Conservation (phyloP, 2,113 vertebrate genomes). For the Proterorhinus semilunaris region DNA sequence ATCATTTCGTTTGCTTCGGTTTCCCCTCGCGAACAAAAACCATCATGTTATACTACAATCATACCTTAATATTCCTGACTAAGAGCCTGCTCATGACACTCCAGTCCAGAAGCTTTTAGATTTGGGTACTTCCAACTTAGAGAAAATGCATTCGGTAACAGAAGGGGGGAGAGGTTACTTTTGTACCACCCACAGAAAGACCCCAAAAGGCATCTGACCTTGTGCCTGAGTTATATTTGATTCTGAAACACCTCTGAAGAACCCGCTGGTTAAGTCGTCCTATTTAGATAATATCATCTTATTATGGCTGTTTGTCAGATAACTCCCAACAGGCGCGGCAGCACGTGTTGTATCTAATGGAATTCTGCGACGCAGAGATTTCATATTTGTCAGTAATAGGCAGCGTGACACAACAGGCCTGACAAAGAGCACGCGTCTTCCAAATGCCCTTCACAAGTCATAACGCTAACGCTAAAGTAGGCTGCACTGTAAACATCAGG, state of each 20-base stretch:
- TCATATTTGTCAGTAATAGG: slow-evolving; percentile 31
- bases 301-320: slow-evolving; percentile 10
- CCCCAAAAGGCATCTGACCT: not conserved
- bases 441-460: slow-evolving; percentile 62
- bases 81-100: too few relatives aligned
- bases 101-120: too few relatives aligned
- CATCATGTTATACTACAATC: too few relatives aligned
- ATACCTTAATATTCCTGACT: too few relatives aligned
- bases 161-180: not conserved
- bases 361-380: slow-evolving; percentile 17
- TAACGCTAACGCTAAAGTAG: slow-evolving; percentile 59
- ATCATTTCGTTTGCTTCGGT: too few relatives aligned
- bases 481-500: slow-evolving; percentile 71
- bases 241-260: not conserved
- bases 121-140: too few relatives aligned
- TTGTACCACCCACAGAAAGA: not conserved
- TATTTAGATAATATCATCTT: slow-evolving; percentile 1
- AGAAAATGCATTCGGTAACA: too few relatives aligned
- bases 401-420: slow-evolving; percentile 20
- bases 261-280: not conserved
- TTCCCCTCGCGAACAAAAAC: too few relatives aligned
- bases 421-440: slow-evolving; percentile 48
- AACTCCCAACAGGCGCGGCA: slow-evolving; percentile 15
- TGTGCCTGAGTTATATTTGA: not conserved
- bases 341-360: slow-evolving; percentile 22